These are phyloP conservation scores for Didymodactylos carnosus DNA, from an alignment of 2,888 invertebrate genomes.

Conservation along the genomic window DNA sequence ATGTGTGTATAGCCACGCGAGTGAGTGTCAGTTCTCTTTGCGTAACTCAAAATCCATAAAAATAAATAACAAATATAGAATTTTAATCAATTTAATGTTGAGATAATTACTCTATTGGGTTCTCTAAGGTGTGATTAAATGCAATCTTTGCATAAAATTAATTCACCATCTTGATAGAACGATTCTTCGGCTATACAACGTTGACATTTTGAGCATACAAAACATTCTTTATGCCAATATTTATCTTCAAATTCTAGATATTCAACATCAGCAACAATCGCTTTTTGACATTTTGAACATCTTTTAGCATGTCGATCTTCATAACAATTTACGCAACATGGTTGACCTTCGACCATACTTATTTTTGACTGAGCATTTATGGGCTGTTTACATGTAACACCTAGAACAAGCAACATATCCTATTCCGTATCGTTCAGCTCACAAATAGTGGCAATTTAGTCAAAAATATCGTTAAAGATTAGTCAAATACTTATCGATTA, in stretches of 20 bases:
- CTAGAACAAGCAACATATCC: neutral
- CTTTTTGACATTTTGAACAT: neutral
- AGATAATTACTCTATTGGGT: too few relatives aligned
- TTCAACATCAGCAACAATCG: neutral
- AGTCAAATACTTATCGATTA: too few relatives aligned
- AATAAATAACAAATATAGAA: too few relatives aligned
- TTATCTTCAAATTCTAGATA: conserved; percentile 5
- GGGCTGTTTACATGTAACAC: neutral
- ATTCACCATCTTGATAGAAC: neutral
- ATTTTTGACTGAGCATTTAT: neutral
- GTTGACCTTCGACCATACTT: neutral
- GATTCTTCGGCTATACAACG: neutral
- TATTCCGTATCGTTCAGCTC: too few relatives aligned
- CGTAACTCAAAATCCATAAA: too few relatives aligned
- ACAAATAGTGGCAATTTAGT: too few relatives aligned
- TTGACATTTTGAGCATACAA: neutral
- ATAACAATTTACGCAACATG: conserved; percentile 1
- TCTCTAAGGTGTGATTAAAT: too few relatives aligned
- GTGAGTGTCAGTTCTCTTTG: too few relatives aligned
- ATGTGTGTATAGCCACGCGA: too few relatives aligned
- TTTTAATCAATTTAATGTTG: too few relatives aligned
- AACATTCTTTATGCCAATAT: conserved; percentile 4
- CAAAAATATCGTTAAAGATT: too few relatives aligned
- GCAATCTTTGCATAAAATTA: conserved; percentile 1
- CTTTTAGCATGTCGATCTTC: neutral